These are phyloP conservation scores for Callinectes sapidus DNA, from an alignment of 2,888 invertebrate genomes.

Conservation along the genomic window DNA sequence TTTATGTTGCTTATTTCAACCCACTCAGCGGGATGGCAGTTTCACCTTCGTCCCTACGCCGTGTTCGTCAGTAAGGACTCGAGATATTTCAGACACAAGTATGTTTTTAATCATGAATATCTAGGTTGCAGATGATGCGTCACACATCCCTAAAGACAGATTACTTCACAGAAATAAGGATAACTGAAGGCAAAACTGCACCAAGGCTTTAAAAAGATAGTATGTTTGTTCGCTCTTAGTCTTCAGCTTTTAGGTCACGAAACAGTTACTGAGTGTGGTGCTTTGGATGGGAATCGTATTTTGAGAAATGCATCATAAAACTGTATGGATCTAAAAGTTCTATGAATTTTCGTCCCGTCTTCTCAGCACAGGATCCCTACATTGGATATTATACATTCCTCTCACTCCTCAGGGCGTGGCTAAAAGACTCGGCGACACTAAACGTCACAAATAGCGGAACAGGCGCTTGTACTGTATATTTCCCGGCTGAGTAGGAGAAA, in stretches of 20 bases:
- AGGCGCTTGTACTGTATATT: not conserved
- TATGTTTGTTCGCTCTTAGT: not conserved
- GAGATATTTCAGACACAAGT: constrained; percentile 3
- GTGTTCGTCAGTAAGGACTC: constrained; percentile 15
- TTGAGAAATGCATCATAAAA: not conserved
- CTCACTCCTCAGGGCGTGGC: not conserved
- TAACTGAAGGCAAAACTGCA: not conserved
- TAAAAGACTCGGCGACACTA: not conserved
- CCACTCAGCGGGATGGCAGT: constrained; percentile 28
- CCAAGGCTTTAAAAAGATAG: not conserved
- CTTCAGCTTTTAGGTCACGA: not conserved
- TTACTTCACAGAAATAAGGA: not conserved
- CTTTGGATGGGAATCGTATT: not conserved
- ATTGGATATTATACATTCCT: not conserved
- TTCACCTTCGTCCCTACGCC: not conserved
- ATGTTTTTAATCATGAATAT: constrained; percentile 21
- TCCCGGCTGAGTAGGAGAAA: not conserved
- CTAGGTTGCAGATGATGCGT: constrained; percentile 35
- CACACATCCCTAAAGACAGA: constrained; percentile 26
- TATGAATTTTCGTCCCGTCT: not conserved
- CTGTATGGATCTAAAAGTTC: not conserved
- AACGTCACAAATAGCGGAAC: not conserved
- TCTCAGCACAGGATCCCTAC: not conserved
- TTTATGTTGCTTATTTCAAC: constrained; percentile 33
- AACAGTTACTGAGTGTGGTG: not conserved